Evolutionary conservation across 2,113 vertebrate species (phyloP), one percentile per base, ranked within the genome.

Genomic region (Oceanodroma tethys): DNA sequence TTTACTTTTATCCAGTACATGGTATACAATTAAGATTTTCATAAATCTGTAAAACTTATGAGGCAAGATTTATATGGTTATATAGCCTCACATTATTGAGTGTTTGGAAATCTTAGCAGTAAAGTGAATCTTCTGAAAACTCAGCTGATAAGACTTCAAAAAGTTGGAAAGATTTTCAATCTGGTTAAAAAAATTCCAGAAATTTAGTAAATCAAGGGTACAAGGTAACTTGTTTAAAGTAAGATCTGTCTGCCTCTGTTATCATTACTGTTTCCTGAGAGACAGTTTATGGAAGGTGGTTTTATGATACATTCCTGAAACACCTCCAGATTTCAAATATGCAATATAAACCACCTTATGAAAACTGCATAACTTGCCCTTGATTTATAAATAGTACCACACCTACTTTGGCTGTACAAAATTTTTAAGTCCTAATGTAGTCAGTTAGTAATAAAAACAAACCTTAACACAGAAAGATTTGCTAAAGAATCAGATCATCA

Each of bases 291-390:
- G 95, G 97, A 98, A 98, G 97, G 97, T 97, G 97, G 96, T 98
- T 98, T 98, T 98, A 98, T 96, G 97, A 98, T 97, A 74, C 98
- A 98, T 98, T 98, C 98, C 97, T 98, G 98, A 98, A 98, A 98
- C 98, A 93, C 88, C 95, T 98, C 98, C 98, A 98, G 98, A 95
- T 97, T 98, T 98, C 95, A 98, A 98, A 97, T 98, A 98, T 95
- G 97, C 96, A 98, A 92, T 98, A 97, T 98, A 97, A 98, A 97
- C 94, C 95, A 97, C 96, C 97, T 98, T 97, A 96, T 97, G 98
- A 98, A 98, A 98, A 97, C 94, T 96, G 93, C 96, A 97, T 95
- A 95, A 91, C 95, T 98, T 95, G 59, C 88, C 58, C 88, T 96
- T 72, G 93, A 96, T 97, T 98, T 98, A 97, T 97, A 97, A 97